These are phyloP conservation scores for Magallana ariakensis DNA, from an alignment of 1,140 invertebrate genomes.

Conservation along the genomic window DNA sequence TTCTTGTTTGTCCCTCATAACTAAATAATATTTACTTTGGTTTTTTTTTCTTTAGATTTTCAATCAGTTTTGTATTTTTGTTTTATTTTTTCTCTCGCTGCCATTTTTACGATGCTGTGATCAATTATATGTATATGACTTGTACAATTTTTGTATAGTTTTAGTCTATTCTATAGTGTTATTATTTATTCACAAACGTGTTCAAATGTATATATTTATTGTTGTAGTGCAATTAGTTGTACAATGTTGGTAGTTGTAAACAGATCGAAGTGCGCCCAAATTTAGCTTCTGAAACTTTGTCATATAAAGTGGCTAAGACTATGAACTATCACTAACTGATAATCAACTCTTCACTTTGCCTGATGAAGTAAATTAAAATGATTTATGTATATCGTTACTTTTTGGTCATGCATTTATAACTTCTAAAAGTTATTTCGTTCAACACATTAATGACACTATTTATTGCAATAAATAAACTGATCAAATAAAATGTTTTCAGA, in stretches of 20 bases:
- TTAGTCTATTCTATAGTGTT: not conserved
- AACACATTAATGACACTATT: too few relatives aligned
- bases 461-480: too few relatives aligned
- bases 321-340: too few relatives aligned
- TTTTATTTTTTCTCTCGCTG: not conserved
- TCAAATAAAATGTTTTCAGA: too few relatives aligned
- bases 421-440: too few relatives aligned
- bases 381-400: too few relatives aligned
- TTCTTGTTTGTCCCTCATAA: not conserved
- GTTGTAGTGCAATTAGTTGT: slow-evolving; percentile 3
- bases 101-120: slow-evolving; percentile 11
- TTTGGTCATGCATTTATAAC: too few relatives aligned
- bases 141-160: not conserved
- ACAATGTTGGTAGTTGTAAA: not conserved
- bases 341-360: too few relatives aligned
- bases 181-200: slow-evolving; percentile 25
- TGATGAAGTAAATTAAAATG: too few relatives aligned
- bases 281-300: too few relatives aligned
- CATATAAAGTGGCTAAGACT: too few relatives aligned
- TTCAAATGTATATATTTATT: not conserved
- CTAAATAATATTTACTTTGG: not conserved
- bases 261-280: too few relatives aligned
- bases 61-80: not conserved
- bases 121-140: not conserved
- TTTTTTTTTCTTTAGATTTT: not conserved